phyloP scores from a whole-genome alignment of 2,113 vertebrate genomes.

The Cygnus atratus region DNA sequence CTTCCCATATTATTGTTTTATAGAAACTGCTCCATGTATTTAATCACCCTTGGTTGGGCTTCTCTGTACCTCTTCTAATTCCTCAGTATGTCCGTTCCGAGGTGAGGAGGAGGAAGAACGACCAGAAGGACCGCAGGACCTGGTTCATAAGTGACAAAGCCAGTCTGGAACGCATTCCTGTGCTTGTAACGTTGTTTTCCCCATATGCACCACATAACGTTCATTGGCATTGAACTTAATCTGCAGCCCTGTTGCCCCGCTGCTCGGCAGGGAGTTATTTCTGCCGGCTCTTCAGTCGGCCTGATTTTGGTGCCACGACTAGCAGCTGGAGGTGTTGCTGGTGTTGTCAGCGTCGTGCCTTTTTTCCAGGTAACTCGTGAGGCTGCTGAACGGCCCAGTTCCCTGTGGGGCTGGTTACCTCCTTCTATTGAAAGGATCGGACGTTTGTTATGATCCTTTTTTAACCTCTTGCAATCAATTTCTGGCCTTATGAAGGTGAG shows the following conservation, averaged over 20 bases:
- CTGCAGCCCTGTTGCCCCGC: accelerated
- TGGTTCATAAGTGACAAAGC: accelerated
- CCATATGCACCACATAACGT: accelerated
- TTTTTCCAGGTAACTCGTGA: neutral
- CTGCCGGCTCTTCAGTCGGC: neutral
- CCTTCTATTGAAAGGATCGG: neutral
- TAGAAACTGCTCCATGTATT: accelerated
- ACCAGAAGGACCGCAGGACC: neutral
- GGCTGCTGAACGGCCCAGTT: accelerated
- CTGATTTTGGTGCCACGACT: neutral
- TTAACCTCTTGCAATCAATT: neutral
- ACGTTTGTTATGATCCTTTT: neutral
- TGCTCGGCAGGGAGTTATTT: neutral
- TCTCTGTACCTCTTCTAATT: neutral
- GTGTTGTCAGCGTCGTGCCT: neutral
- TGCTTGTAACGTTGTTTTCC: accelerated
- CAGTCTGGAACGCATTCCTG: neutral
- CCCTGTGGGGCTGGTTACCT: neutral
- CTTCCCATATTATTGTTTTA: neutral
- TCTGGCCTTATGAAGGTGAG: neutral
- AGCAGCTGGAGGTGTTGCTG: neutral
- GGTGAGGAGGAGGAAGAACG: neutral
- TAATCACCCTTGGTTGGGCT: neutral
- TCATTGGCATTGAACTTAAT: neutral
- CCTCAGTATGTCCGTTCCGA: accelerated